Conservation (phyloP, 2,797 vertebrate genomes). For the Steatocranus sp. region DNA sequence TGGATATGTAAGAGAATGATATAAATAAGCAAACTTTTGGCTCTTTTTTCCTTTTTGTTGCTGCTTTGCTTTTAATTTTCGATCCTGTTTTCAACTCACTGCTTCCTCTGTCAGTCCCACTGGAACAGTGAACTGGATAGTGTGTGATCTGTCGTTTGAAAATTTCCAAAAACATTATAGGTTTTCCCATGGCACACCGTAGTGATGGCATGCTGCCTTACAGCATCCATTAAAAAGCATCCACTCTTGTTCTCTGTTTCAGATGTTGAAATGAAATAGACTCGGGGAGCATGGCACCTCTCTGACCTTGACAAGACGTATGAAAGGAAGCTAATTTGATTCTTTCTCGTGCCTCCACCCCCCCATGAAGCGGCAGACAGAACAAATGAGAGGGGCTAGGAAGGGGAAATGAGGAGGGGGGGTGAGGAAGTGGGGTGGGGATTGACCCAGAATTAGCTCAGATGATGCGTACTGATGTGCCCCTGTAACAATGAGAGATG, state of each 20-base stretch:
- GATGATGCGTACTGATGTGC: slow-evolving; percentile 56
- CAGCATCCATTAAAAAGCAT: background rate
- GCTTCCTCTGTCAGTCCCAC: background rate
- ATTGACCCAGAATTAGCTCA: slow-evolving; percentile 74
- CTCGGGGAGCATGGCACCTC: background rate
- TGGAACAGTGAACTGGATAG: background rate
- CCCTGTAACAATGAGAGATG: slow-evolving; percentile 44
- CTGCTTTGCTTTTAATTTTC: background rate
- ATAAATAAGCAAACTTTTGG: background rate
- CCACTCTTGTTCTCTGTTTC: background rate
- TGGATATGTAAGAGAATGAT: background rate
- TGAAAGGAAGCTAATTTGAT: slow-evolving; percentile 61
- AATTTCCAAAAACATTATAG: background rate
- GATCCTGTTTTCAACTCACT: background rate
- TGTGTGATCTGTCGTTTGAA: background rate
- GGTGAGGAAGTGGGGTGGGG: slow-evolving; percentile 31
- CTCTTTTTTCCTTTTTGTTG: background rate
- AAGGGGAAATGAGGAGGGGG: slow-evolving; percentile 4
- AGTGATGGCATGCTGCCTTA: background rate
- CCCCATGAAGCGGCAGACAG: slow-evolving; percentile 41
- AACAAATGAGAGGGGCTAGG: slow-evolving; percentile 13
- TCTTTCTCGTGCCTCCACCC: slow-evolving; percentile 25
- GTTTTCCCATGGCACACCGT: background rate
- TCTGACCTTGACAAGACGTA: slow-evolving; percentile 44
- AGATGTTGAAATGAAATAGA: background rate